phyloP scores from a whole-genome alignment of 1,140 invertebrate genomes.

The Apis dorsata region DNA sequence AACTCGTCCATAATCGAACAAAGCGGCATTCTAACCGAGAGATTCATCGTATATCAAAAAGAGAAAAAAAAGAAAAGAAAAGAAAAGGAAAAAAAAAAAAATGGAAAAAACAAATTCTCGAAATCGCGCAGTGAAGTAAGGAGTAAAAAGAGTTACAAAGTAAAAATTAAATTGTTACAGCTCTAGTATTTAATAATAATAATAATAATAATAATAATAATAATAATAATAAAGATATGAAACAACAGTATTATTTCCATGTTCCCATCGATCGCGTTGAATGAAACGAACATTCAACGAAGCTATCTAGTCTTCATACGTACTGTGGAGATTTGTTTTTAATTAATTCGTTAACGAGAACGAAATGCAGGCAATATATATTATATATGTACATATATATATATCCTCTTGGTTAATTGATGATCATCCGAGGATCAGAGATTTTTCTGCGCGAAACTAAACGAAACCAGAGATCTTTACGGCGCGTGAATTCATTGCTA shows the following conservation, averaged over 20 bases:
- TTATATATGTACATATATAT: no score
- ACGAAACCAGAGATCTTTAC: conserved; percentile 11
- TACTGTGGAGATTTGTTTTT: background rate
- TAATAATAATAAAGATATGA: background rate
- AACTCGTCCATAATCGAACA: background rate
- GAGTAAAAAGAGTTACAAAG: background rate
- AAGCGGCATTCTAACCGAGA: background rate
- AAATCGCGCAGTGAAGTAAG: background rate
- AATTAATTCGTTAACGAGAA: conserved; percentile 5
- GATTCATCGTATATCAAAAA: background rate
- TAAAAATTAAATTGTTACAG: conserved; percentile 2
- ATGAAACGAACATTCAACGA: background rate
- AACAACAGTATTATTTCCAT: conserved; percentile 39
- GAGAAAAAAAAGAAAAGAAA: no score
- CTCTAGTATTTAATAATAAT: background rate
- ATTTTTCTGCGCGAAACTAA: background rate
- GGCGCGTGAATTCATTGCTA: conserved; percentile 41
- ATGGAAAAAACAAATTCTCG: background rate
- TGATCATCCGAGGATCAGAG: conserved; percentile 12
- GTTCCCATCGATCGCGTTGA: conserved; percentile 7
- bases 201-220: background rate
- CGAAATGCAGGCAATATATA: background rate
- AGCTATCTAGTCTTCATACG: conserved; percentile 1
- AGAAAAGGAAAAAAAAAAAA: background rate
- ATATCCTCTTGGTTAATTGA: conserved; percentile 32